Base-by-base conservation (phyloP, 2,888 invertebrate species). In the Drosophila greeni region DNA sequence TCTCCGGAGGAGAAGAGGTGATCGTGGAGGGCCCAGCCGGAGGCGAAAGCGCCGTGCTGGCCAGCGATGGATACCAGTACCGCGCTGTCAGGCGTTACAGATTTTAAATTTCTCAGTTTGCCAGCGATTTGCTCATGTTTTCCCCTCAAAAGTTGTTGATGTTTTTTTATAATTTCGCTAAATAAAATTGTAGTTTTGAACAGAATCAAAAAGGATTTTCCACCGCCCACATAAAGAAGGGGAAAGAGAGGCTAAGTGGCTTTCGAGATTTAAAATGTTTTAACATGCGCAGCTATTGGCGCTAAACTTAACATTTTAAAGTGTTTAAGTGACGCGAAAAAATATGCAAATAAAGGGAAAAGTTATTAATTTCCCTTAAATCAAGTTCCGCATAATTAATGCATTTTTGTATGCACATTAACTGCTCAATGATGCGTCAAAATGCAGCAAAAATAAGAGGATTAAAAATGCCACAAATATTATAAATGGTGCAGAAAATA, bases 31-130 rank as follows among this genome's bases (percentile, higher is more conserved):
- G 70, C 11, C 74, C 76, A 0, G 56, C 57, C 9, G 71, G 69
- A 24, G 78, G 73, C 18, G 78, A 76, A 51, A 82, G 75, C 12
- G 69, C 83, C 4, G 64, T 75, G 2, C 69, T 86, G 11, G 68
- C 76, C 66, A 76, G 74, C 52, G 84, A 87, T 73, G 87, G 86
- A 34, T 87, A 86, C 65, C 84, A 86, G 36, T 87, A 86, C 56
- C 83, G 87, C 8, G 81, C 78, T 36, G 67, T 86, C 34, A 85
- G 78, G 36, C 85, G 85, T 26, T 78, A 71, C 65, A 72, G 82
- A 56, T 82, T 82, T 70, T 82, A 81, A 52, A 62, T 67, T 58
- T 60, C 54, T 56, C 58, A 55, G n/a, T 73, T 74, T 62, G 14
- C 52, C 24, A n/a, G 34, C 47, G 42, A 39, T 52, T 66, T 66